Percentiles rank a stretch among this genome's conserved stretches.
Conservation (phyloP, 2,797 vertebrate species). For the Cuniculus paca region DNA sequence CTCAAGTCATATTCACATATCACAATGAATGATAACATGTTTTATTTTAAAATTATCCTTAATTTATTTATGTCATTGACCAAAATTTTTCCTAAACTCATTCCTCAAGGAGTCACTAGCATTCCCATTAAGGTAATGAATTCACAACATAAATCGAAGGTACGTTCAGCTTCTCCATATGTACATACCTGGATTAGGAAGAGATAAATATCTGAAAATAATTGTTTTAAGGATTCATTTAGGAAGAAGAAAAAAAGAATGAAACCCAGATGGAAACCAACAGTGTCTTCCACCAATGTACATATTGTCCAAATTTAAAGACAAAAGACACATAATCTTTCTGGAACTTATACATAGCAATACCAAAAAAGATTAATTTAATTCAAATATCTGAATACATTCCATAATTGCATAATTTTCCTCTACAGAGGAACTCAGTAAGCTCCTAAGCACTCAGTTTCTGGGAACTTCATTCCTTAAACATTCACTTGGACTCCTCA, state of each 20-base stretch:
- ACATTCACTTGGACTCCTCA: conserved; percentile 19
- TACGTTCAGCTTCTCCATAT: neutral
- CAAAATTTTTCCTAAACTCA: neutral
- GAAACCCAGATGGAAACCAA: neutral
- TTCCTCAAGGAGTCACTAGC: neutral
- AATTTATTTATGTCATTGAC: neutral
- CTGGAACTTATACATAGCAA: conserved; percentile 14
- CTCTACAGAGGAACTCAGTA: conserved; percentile 67
- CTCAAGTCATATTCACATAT: neutral
- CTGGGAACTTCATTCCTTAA: conserved; percentile 72
- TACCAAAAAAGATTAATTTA: conserved; percentile 63
- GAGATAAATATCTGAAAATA: neutral
- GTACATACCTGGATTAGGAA: neutral
- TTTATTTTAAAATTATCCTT: neutral
- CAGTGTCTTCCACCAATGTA: neutral
- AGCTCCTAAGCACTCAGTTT: conserved; percentile 63
- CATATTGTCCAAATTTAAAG: neutral
- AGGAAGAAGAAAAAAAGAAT: neutral
- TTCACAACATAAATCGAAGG: neutral
- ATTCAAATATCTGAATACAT: conserved; percentile 66
- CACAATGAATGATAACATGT: neutral
- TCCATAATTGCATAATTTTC: conserved; percentile 64
- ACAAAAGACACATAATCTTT: conserved; percentile 10
- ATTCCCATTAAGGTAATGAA: neutral
- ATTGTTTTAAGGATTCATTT: neutral